A percentile compares a stretch with the other conserved stretches of the same genome.
Evolutionary conservation across 2,797 vertebrate genomes (phyloP).

Genomic region (Poeciliopsis infans): DNA sequence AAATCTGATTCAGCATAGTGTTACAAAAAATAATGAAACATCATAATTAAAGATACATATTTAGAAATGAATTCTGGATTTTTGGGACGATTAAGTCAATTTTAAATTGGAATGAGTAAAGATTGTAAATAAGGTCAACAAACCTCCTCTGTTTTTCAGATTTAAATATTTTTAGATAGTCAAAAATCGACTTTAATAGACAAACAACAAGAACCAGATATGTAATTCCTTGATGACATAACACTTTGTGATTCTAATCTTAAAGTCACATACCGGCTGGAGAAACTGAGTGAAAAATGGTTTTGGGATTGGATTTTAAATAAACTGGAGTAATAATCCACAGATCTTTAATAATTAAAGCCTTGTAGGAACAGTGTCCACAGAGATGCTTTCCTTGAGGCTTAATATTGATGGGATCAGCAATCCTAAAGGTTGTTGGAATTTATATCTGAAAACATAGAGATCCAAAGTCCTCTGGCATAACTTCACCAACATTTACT

Average conservation of each 20-base stretch:
- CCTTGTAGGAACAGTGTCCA: neutral
- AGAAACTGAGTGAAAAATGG: neutral
- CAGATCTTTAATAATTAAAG: conserved; percentile 3
- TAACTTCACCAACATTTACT: neutral
- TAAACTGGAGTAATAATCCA: neutral
- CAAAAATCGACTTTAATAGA: neutral
- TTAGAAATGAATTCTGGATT: conserved; percentile 46
- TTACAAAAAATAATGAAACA: conserved; percentile 41
- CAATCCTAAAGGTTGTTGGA: too few species aligned
- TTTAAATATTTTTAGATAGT: neutral
- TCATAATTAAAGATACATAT: conserved; percentile 43
- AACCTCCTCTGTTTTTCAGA: neutral
- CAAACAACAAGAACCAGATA: neutral
- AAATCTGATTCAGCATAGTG: conserved; percentile 33
- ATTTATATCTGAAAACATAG: neutral
- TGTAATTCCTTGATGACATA: neutral
- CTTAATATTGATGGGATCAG: neutral
- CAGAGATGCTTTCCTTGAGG: neutral
- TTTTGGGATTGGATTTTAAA: neutral
- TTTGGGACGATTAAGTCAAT: conserved; percentile 15
- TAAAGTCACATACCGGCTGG: neutral
- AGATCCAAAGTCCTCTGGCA: neutral
- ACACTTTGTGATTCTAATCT: neutral
- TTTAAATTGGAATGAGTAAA: conserved; percentile 17
- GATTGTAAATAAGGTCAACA: neutral